Percentiles rank a stretch among this genome's conserved stretches.
phyloP scores from a whole-genome alignment of 2,113 vertebrate species.

The Psephotus haematonotus region DNA sequence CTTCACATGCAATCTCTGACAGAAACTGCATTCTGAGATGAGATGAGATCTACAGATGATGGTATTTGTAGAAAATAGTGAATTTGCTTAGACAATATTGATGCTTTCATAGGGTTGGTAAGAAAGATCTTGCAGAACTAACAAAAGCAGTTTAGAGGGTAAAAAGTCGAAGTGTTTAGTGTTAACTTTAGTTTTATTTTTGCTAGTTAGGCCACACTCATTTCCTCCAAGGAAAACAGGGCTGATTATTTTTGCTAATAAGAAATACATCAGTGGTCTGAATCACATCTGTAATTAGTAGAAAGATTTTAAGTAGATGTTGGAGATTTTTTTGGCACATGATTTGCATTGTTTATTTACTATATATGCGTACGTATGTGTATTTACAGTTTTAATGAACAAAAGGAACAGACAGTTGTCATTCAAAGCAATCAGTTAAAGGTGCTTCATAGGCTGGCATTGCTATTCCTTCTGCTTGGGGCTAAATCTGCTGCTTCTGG shows the following conservation, averaged over 20 bases:
- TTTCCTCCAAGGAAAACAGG: slow-evolving; percentile 37
- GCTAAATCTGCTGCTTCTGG: background rate
- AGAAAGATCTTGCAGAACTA: slow-evolving; percentile 42
- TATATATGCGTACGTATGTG: background rate
- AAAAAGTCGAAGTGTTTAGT: slow-evolving; percentile 17
- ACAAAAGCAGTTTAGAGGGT: slow-evolving; percentile 5
- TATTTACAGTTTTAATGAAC: background rate
- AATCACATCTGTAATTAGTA: slow-evolving; percentile 39
- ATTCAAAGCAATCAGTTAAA: background rate
- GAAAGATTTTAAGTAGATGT: slow-evolving; percentile 14
- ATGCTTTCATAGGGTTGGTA: slow-evolving; percentile 24
- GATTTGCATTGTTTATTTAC: slow-evolving; percentile 28
- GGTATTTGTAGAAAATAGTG: slow-evolving; percentile 8
- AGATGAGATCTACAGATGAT: slow-evolving; percentile 6
- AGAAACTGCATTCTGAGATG: background rate
- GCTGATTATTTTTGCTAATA: slow-evolving; percentile 65
- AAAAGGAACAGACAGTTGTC: background rate
- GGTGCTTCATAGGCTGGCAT: background rate
- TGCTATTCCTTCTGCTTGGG: background rate
- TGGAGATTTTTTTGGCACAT: background rate
- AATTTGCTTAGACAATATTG: slow-evolving; percentile 52
- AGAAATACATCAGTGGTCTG: slow-evolving; percentile 42
- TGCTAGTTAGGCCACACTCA: background rate
- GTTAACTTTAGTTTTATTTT: slow-evolving; percentile 19
- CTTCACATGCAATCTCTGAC: background rate